Conservation (phyloP, 2,113 vertebrate species). For the Thamnaconus septentrionalis region DNA sequence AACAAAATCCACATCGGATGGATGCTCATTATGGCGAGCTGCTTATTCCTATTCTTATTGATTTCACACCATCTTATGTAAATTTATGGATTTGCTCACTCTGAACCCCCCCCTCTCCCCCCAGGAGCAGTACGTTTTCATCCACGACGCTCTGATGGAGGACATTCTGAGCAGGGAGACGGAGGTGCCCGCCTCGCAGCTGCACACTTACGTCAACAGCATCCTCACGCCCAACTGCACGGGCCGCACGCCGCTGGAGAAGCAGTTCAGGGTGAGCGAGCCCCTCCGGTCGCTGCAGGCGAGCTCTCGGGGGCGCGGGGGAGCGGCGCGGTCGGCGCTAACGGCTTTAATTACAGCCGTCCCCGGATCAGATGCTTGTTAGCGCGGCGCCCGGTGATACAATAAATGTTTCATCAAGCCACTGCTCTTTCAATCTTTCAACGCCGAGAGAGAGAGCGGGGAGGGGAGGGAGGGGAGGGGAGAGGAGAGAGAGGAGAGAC, state of each 20-base stretch:
- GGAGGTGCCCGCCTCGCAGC: slow-evolving; percentile 89
- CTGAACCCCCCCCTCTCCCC: not conserved
- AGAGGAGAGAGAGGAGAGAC: slow-evolving; percentile 4
- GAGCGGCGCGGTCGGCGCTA: slow-evolving; percentile 6
- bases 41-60: too few relatives aligned
- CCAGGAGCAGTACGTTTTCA: slow-evolving; percentile 97
- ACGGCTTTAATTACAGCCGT: slow-evolving; percentile 18
- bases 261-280: slow-evolving; percentile 91
- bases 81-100: too few relatives aligned
- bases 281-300: slow-evolving; percentile 13
- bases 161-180: slow-evolving; percentile 93
- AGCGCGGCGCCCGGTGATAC: not conserved
- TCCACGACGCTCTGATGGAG: slow-evolving; percentile 97
- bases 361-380: slow-evolving; percentile 43
- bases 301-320: slow-evolving; percentile 6
- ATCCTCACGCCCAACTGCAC: slow-evolving; percentile 89
- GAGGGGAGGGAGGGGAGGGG: slow-evolving; percentile 1
- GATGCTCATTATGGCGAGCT: too few relatives aligned
- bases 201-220: slow-evolving; percentile 92
- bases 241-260: slow-evolving; percentile 90
- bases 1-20: too few relatives aligned
- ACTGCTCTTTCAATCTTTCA: not conserved
- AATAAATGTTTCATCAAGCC: slow-evolving; percentile 1
- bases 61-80: too few relatives aligned
- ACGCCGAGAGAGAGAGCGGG: not conserved